phyloP scores from a whole-genome alignment of 2,888 invertebrate species.

The Drosophila quasianomalipes region DNA sequence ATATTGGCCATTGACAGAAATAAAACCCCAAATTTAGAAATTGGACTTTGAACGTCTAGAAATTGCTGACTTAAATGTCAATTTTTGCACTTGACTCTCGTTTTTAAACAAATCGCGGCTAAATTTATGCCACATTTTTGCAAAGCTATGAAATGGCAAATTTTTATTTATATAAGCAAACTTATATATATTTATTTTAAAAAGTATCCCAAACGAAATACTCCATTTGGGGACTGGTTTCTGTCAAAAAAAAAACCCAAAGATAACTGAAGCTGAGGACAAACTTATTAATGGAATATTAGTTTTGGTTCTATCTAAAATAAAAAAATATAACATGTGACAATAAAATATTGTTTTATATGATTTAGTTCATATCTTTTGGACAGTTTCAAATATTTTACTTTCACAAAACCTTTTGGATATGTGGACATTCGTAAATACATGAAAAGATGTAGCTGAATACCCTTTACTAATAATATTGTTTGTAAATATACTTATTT shows the following conservation, averaged over 20 bases:
- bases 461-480: background rate
- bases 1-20: conserved; percentile 27
- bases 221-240: conserved; percentile 13
- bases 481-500: background rate
- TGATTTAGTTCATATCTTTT: background rate
- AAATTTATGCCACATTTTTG: conserved; percentile 9
- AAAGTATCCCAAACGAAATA: conserved; percentile 24
- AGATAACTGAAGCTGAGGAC: background rate
- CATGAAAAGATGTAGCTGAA: background rate
- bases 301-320: background rate
- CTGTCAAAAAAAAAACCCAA: background rate
- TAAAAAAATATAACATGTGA: background rate
- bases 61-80: conserved; percentile 55
- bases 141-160: conserved; percentile 14
- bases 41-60: conserved; percentile 61
- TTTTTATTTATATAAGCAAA: conserved; percentile 42
- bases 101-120: conserved; percentile 4
- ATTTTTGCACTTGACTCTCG: conserved; percentile 36
- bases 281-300: background rate
- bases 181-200: conserved; percentile 25
- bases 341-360: background rate
- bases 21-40: background rate
- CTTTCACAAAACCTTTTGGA: background rate
- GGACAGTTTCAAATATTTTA: background rate
- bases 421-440: background rate